Percentiles rank a stretch among this genome's conserved stretches.
phyloP scores from a whole-genome alignment of 2,888 invertebrate species.

The Ptychoptera contaminata region DNA sequence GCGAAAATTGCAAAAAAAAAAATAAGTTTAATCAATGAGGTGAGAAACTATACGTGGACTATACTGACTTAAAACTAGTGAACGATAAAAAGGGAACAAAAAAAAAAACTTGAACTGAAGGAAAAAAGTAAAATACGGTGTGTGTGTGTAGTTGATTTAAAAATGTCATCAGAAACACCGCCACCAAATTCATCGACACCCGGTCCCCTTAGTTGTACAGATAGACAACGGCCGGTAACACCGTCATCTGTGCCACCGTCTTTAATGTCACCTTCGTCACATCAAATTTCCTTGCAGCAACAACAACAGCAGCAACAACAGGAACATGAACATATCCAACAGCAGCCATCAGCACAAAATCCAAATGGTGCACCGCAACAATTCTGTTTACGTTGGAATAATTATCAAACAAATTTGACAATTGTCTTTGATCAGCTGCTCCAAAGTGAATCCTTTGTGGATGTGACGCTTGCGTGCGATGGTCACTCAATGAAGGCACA shows the following conservation, averaged over 20 bases:
- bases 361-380: slow-evolving; percentile 44
- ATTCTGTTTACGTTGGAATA: slow-evolving; percentile 86
- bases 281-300: neutral
- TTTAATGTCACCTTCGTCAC: neutral
- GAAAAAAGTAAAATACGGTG: no score
- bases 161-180: slow-evolving; percentile 17
- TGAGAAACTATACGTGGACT: neutral
- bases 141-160: slow-evolving; percentile 1
- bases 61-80: neutral
- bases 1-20: no score
- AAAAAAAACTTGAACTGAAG: no score
- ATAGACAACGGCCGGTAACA: slow-evolving; percentile 21
- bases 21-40: no score
- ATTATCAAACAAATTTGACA: slow-evolving; percentile 78
- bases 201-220: slow-evolving; percentile 18
- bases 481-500: slow-evolving; percentile 83
- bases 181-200: slow-evolving; percentile 9
- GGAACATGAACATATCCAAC: slow-evolving; percentile 4
- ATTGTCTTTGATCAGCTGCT: slow-evolving; percentile 70
- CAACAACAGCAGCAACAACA: neutral
- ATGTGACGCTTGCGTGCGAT: slow-evolving; percentile 82
- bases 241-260: slow-evolving; percentile 25
- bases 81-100: no score
- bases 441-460: slow-evolving; percentile 79
- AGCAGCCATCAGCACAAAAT: slow-evolving; percentile 6